Percentiles rank a stretch among this genome's conserved stretches.
Conservation (phyloP, 2,113 vertebrate genomes). For the Tyrannus savana region DNA sequence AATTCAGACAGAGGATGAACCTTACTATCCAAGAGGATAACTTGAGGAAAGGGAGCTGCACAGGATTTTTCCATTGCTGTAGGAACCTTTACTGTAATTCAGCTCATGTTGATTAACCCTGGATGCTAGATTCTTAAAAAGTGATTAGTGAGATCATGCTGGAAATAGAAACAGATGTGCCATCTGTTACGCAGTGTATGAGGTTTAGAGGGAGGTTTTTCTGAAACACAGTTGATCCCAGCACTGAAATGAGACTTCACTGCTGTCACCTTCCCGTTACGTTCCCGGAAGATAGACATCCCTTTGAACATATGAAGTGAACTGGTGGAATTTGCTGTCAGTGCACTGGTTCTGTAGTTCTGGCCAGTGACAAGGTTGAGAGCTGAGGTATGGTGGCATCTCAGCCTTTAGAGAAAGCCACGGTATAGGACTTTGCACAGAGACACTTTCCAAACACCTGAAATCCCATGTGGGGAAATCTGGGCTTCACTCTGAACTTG, state of each 20-base stretch:
- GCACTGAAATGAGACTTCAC: neutral
- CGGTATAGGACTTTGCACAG: neutral
- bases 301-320: neutral
- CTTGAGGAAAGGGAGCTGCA: neutral
- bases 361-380: neutral
- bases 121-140: conserved; percentile 46
- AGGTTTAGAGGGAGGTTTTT: neutral
- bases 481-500: neutral
- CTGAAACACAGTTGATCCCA: neutral
- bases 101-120: conserved; percentile 53
- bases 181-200: neutral
- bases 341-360: neutral
- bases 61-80: neutral
- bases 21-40: neutral
- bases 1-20: conserved; percentile 25
- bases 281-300: neutral
- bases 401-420: neutral
- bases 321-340: neutral
- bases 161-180: conserved; percentile 56
- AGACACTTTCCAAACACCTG: neutral
- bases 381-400: neutral
- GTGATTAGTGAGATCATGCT: conserved; percentile 56
- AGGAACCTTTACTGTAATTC: conserved; percentile 27
- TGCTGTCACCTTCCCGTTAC: neutral
- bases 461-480: neutral